Base-by-base conservation (phyloP, 2,888 invertebrate genomes). In the Dione juno region DNA sequence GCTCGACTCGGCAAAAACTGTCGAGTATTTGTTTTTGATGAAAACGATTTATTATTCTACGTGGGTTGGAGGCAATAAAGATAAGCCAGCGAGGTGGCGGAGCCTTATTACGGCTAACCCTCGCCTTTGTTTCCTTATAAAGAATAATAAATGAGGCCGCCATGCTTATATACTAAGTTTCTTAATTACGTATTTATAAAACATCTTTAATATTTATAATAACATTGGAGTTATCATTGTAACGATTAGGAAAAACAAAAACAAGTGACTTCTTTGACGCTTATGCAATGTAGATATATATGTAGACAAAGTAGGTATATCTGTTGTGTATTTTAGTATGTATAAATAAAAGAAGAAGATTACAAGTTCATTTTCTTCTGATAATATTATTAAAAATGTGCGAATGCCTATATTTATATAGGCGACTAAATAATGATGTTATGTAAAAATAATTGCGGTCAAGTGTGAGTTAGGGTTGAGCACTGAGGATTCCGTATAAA, bases 1-100 rank as follows among this genome's bases (percentile, higher is more conserved):
- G 91, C 91, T 91, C 92, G 89, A 89, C 91, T 92, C 90, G 88
- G 88, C 92, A 93, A 93, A 93, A 93, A 93, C 93, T 93, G 93
- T 93, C 92, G 93, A 93, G 93, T 93, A 93, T 93, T 93, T 93
- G 93, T 93, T 93, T 93, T 93, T 93, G 93, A 93, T 93, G 93
- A 93, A 93, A 93, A 93, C 93, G 93, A 93, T 93, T 93, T 93
- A 93, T 93, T 93, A 93, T 93, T 93, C 93, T 93, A 93, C 93
- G 93, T 93, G 93, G 93, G 93, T 92, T 93, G 92, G 93, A 92
- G 91, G 93, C 93, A 93, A 93, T 93, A 93, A 93, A 93, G 93
- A 93, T 93, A 93, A 93, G 93, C 93, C 92, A 85, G 91, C 91
- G 91, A 93, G 93, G 93, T 93, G 93, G 92, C 92, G 90, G 89